Evolutionary conservation across 2,113 vertebrate genomes (phyloP).

Genomic region (Argyrosomus japonicus): DNA sequence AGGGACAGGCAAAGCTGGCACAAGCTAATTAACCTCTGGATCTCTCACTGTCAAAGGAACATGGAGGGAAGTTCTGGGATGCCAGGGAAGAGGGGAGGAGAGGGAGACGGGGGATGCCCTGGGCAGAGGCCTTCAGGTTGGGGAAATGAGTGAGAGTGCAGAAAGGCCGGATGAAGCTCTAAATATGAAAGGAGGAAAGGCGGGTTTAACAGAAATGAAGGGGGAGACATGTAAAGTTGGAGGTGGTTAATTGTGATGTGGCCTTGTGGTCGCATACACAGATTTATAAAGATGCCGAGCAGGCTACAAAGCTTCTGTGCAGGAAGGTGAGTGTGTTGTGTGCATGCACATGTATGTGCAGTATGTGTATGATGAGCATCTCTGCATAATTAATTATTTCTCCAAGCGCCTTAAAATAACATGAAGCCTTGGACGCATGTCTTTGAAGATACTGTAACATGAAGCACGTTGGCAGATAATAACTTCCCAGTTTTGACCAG

Average conservation of each 20-base stretch:
- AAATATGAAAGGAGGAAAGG: slow-evolving; percentile 38
- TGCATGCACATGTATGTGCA: background rate
- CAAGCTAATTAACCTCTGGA: slow-evolving; percentile 87
- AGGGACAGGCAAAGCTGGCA: slow-evolving; percentile 84
- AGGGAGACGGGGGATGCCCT: slow-evolving; percentile 68
- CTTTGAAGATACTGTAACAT: slow-evolving; percentile 21
- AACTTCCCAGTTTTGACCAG: background rate
- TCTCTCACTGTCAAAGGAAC: slow-evolving; percentile 76
- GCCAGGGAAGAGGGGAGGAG: slow-evolving; percentile 68
- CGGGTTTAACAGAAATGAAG: slow-evolving; percentile 10
- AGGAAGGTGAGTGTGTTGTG: background rate
- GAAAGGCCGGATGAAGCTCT: slow-evolving; percentile 42
- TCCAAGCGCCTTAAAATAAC: slow-evolving; percentile 1
- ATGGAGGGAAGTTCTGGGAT: slow-evolving; percentile 71
- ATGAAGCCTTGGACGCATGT: background rate
- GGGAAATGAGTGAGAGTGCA: slow-evolving; percentile 55
- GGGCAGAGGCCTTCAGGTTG: slow-evolving; percentile 73
- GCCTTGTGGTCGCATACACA: slow-evolving; percentile 13
- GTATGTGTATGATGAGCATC: slow-evolving; percentile 8
- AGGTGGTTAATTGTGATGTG: slow-evolving; percentile 45
- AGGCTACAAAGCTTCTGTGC: background rate
- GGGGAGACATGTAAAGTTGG: slow-evolving; percentile 4
- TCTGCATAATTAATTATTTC: slow-evolving; percentile 22
- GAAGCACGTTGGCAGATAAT: slow-evolving; percentile 7
- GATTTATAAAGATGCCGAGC: background rate